Percentiles rank a stretch among this genome's conserved stretches.
These are phyloP conservation scores for Solenodon paradoxus DNA, from an alignment of 2,113 vertebrate genomes.

Conservation along the genomic window DNA sequence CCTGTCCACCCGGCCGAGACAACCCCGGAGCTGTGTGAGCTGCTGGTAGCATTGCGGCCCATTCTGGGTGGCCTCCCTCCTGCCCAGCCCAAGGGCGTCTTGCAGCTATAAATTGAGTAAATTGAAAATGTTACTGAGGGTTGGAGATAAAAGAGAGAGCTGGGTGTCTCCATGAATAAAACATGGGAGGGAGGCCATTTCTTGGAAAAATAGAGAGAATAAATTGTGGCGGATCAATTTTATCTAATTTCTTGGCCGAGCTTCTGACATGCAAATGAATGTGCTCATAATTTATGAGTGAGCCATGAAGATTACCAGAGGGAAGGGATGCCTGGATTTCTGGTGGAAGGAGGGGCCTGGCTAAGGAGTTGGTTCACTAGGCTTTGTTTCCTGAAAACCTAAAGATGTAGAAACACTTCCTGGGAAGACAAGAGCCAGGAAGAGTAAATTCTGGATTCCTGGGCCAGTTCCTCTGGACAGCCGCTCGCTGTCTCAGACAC, in stretches of 20 bases:
- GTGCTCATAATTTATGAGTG: constrained; percentile 80
- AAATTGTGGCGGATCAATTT: constrained; percentile 81
- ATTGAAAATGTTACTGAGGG: constrained; percentile 71
- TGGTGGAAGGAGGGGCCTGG: background rate
- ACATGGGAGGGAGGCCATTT: constrained; percentile 68
- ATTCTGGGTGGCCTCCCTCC: constrained; percentile 67
- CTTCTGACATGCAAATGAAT: constrained; percentile 81
- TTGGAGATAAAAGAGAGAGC: constrained; percentile 60
- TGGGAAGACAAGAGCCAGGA: background rate
- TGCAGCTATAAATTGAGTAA: constrained; percentile 66
- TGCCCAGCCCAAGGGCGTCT: constrained; percentile 57
- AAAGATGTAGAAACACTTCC: background rate
- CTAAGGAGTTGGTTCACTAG: constrained; percentile 39
- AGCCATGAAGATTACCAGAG: constrained; percentile 54
- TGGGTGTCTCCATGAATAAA: constrained; percentile 68
- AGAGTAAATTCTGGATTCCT: background rate
- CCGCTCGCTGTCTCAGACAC: background rate
- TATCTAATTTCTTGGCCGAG: constrained; percentile 81
- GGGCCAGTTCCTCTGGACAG: background rate
- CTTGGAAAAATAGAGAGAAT: constrained; percentile 73
- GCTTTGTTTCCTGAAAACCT: constrained; percentile 17
- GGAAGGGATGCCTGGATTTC: constrained; percentile 33
- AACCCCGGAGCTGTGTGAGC: background rate
- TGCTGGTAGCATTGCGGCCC: background rate
- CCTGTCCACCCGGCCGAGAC: background rate